Evolutionary conservation across 2,888 invertebrate species (phyloP).

Genomic region (Apomyelois bistriatella): DNA sequence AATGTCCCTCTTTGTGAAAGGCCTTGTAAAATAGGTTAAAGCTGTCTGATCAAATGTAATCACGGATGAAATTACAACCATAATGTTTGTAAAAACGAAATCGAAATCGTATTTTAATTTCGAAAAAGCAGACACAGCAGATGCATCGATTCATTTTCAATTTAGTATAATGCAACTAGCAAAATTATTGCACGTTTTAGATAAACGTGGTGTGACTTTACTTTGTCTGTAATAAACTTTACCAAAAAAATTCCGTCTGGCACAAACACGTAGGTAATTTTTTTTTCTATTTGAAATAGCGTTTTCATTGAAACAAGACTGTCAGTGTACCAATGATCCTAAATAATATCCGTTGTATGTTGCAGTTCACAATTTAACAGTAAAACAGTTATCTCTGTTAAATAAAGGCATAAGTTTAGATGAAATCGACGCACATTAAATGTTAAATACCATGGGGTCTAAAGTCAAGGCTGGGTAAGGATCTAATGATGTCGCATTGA

Average conservation of each 20-base stretch:
- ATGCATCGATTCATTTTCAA: no score
- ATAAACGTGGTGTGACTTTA: no score
- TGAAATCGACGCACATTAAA: conserved; percentile 27
- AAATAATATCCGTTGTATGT: no score
- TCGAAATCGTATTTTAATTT: not conserved
- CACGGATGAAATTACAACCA: conserved; percentile 1
- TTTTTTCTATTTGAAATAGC: no score
- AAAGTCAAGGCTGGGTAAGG: conserved; percentile 43
- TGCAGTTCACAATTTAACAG: not conserved
- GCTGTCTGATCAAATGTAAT: conserved; percentile 5
- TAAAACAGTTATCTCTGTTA: not conserved
- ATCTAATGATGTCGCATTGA: conserved; percentile 37
- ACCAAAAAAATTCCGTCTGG: no score
- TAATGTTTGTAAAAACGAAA: not conserved
- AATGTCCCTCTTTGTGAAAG: conserved; percentile 7
- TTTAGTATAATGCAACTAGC: no score
- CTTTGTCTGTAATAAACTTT: no score
- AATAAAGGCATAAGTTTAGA: conserved; percentile 2
- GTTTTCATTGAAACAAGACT: no score
- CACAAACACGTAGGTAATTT: no score
- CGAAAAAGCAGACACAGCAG: not conserved
- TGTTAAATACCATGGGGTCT: conserved; percentile 49
- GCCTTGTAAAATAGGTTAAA: conserved; percentile 9
- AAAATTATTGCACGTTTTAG: no score
- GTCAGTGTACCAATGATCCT: no score